Evolutionary conservation across 1,140 invertebrate species (phyloP), one percentile per base, ranked within the genome.

Genomic region (Zaprionus gabonicus): DNA sequence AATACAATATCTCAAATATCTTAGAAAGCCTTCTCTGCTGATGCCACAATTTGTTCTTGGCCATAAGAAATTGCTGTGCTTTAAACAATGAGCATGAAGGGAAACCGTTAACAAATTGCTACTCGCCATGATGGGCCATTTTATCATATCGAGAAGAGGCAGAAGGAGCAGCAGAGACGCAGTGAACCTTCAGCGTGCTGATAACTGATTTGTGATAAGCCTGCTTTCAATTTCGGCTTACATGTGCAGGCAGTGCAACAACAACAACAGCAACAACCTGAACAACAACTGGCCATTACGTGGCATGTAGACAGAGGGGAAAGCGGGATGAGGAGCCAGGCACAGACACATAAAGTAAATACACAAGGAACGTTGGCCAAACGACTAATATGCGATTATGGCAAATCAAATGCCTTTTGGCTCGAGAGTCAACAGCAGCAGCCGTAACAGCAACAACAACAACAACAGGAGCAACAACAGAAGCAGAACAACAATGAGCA

Each of bases 381-480:
- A 84, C 78, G 85, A 81, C 85, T 88, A 81, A 88, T 88, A 88
- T 77, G 79, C 85, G 85, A 88, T 88, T 88, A 90, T 90, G 78
- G 84, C 75, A 88, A 88, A 88, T 85, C 85, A 90, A 88, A 85
- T 84, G 78, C 74, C 72, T 70, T 74, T 81, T 73, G 64, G 59
- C 64, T 60, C 64, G 53, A 72, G 64, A 76, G 73, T 59, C 73
- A 79, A 79, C 77, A 79, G 28, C 73, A 71, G 56, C 68, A 25
- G 41, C 28, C 59, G 36, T 62, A 28, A 4, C 38, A 70, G 15
- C 59, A 60, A 53, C 28, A 38, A 13, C 65, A 38, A 13, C 65
- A 66, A 25, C 25, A 60, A 23, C 62, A 68, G 36, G 17, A 63
- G 51, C 56, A 27, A 36, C 46, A 59, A 59, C 31, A 34, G 9